Evolutionary conservation across 2,888 invertebrate species (phyloP).

Genomic region (Pardosa pseudoannulata): DNA sequence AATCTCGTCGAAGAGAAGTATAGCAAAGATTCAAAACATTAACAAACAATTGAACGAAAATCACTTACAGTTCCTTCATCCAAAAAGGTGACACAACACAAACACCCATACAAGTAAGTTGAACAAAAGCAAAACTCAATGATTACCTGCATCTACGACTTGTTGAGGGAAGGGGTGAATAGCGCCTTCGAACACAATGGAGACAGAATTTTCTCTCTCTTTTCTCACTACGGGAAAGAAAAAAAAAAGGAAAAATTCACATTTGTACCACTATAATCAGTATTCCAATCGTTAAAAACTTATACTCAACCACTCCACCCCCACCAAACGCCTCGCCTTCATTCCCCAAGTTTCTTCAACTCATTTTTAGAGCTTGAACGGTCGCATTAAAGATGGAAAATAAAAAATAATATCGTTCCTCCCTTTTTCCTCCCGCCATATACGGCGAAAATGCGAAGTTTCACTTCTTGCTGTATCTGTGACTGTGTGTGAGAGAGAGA

Average conservation of each 20-base stretch:
- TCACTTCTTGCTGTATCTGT: too few relatives aligned
- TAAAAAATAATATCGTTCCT: constrained; percentile 15
- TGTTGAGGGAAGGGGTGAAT: background rate
- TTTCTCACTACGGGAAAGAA: too few relatives aligned
- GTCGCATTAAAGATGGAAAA: constrained; percentile 5
- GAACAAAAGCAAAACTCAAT: background rate
- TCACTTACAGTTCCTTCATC: background rate
- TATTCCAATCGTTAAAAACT: constrained; percentile 13
- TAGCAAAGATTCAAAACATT: background rate
- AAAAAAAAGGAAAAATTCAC: constrained; percentile 2
- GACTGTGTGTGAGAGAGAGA: background rate
- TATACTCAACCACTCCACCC: background rate
- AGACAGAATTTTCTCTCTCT: background rate
- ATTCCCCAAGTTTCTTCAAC: background rate
- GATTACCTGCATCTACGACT: background rate
- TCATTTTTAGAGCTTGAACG: constrained; percentile 14
- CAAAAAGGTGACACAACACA: too few relatives aligned
- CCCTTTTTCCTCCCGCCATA: background rate
- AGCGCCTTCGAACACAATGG: background rate
- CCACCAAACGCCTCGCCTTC: background rate
- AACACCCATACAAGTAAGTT: background rate
- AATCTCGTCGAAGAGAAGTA: too few relatives aligned
- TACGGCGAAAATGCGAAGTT: constrained; percentile 28
- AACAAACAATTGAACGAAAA: background rate
- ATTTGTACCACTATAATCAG: constrained; percentile 9